Evolutionary conservation across 2,113 vertebrate species (phyloP).

Genomic region (Australoheros scitulus): DNA sequence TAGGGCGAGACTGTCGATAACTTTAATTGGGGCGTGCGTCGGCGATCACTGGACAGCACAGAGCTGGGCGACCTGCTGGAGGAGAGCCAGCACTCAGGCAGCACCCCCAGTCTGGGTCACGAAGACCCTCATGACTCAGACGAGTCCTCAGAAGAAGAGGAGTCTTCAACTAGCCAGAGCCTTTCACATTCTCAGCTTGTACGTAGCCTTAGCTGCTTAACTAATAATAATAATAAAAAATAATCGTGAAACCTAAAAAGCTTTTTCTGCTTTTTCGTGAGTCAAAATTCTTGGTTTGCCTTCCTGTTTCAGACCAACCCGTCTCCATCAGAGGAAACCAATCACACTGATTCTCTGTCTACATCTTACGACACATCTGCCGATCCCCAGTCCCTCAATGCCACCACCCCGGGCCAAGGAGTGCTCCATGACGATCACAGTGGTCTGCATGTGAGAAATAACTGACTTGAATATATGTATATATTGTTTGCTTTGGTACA

Average conservation of each 20-base stretch:
- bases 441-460: constrained; percentile 57
- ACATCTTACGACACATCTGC: constrained; percentile 87
- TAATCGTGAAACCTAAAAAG: constrained; percentile 4
- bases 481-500: not conserved
- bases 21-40: constrained; percentile 99
- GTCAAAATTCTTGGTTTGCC: constrained; percentile 1
- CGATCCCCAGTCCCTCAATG: constrained; percentile 83
- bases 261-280: not conserved
- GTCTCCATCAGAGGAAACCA: constrained; percentile 93
- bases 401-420: constrained; percentile 85
- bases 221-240: not conserved
- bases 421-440: constrained; percentile 53
- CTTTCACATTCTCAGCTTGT: constrained; percentile 91
- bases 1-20: constrained; percentile 98
- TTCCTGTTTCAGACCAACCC: constrained; percentile 87
- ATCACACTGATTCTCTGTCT: constrained; percentile 88
- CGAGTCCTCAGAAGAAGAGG: constrained; percentile 96
- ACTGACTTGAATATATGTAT: not conserved
- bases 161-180: constrained; percentile 93
- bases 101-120: constrained; percentile 90
- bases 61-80: constrained; percentile 95
- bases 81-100: constrained; percentile 93
- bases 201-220: constrained; percentile 64
- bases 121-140: constrained; percentile 92
- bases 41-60: constrained; percentile 95